Conservation (phyloP, 1,140 invertebrate genomes). For the Heliconius congener region DNA sequence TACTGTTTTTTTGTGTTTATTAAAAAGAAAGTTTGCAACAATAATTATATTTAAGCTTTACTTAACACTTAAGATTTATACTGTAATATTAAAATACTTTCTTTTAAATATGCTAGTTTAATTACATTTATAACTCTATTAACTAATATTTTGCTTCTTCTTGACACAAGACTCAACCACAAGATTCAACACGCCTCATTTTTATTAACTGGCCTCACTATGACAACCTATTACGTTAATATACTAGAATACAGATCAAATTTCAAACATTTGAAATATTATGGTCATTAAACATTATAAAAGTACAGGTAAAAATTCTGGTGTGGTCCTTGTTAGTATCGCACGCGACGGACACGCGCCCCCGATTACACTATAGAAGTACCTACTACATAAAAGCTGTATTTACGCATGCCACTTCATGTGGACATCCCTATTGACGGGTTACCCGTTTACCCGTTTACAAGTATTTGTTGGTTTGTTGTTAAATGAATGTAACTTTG, state of each 20-base stretch:
- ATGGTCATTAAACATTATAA: slow-evolving; percentile 1
- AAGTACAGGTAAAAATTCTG: not conserved
- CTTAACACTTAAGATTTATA: not conserved
- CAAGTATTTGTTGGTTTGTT: slow-evolving; percentile 1
- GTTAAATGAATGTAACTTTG: not conserved
- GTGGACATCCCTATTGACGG: slow-evolving; percentile 27
- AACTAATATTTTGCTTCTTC: too few relatives aligned
- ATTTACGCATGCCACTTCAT: slow-evolving; percentile 20
- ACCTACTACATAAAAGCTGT: slow-evolving; percentile 1
- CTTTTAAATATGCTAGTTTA: not conserved
- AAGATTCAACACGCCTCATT: too few relatives aligned
- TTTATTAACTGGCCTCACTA: too few relatives aligned
- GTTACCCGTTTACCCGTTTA: not conserved
- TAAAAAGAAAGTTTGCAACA: not conserved
- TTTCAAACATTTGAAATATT: too few relatives aligned
- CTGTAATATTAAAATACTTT: not conserved
- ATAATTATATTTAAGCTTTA: not conserved
- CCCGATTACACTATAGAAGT: slow-evolving; percentile 37
- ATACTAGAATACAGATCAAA: too few relatives aligned
- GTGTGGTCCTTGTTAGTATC: not conserved
- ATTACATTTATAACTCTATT: too few relatives aligned
- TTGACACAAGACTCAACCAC: too few relatives aligned
- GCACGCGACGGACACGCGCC: slow-evolving; percentile 57
- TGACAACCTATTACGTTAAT: too few relatives aligned
- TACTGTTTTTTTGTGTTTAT: not conserved